Base-by-base conservation (phyloP, 2,797 vertebrate genomes). In the Chelon auratus region DNA sequence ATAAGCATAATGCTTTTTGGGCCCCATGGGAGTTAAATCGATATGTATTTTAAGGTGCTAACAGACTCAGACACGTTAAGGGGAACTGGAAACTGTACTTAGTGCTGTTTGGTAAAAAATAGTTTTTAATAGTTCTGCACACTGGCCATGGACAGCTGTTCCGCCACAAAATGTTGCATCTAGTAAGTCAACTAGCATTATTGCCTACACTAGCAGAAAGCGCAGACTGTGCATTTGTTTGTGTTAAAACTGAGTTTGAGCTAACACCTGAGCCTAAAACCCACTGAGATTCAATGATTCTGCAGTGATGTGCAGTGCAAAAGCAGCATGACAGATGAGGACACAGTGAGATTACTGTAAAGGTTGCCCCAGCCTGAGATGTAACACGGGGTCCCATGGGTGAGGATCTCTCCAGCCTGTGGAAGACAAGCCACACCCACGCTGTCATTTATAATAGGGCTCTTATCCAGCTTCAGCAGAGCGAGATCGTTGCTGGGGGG, bases 281-380 rank as follows among this genome's bases (percentile, higher is more conserved):
- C 17, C 17, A 7, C 14, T 42, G 0, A 48, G 4, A 42, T 22
- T 11, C 11, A 20, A 48, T 48, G 18, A 48, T 26, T 9, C 43
- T 47, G 45, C 55, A 54, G 36, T 11, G 56, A 56, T 10, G 26
- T 22, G 42, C 13, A 20, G 30, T 6, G 40, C 0, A 57, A 9
- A 68, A 50, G 20, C 59, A 48, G 39, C 20, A 17, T 9, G 54
- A 52, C 51, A 53, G 62, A 66, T 14, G 22, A 81, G 60, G 51
- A 78, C 18, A 43, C 12, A 36, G 62, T 17, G 54, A 63, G 82
- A 83, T 15, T 90, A 96, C 95, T 95, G 83, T 88, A 91, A 67
- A 96, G 93, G 18, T 93, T 93, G 2, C 95, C 95, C 95, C 95
- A 96, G 85, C 95, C 95, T 0, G 82, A 92, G 89, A 95, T 90